Conservation (phyloP, 1,140 invertebrate species). For the Sycophaga agraensis region DNA sequence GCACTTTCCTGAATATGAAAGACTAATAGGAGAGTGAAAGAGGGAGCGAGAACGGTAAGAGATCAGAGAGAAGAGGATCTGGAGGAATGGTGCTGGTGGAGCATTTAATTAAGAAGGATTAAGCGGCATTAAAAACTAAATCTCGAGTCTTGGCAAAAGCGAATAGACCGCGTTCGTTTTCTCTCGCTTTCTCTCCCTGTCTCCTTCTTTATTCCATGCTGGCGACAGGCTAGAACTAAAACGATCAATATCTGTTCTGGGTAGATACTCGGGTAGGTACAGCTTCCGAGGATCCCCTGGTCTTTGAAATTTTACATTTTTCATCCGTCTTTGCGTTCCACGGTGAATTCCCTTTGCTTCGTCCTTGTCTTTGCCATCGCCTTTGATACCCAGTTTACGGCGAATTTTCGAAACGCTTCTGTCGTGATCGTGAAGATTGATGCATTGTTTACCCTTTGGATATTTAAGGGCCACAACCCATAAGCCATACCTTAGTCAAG, state of each 20-base stretch:
- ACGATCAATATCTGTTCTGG: slow-evolving; percentile 37
- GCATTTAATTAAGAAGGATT: slow-evolving; percentile 53
- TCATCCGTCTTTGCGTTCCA: slow-evolving; percentile 6
- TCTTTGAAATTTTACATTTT: slow-evolving; percentile 21
- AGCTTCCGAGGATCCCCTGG: neutral
- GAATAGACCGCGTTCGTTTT: slow-evolving; percentile 18
- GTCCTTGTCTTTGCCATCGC: neutral
- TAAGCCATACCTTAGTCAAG: too few species aligned
- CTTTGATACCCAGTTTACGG: neutral
- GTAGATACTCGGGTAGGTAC: neutral
- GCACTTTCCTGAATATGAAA: neutral
- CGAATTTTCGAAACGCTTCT: neutral
- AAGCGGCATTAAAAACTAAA: slow-evolving; percentile 44
- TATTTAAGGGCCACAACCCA: too few species aligned
- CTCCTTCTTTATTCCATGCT: slow-evolving; percentile 27
- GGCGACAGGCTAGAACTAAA: slow-evolving; percentile 40
- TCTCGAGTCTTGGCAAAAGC: slow-evolving; percentile 24
- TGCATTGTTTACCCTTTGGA: neutral
- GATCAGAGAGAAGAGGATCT: neutral
- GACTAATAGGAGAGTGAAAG: neutral
- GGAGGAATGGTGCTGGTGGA: slow-evolving; percentile 29
- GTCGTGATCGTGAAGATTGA: neutral
- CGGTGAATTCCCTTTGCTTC: neutral
- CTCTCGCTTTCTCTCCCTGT: slow-evolving; percentile 13
- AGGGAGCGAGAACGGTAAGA: neutral